Evolutionary conservation across 2,797 vertebrate species (phyloP), one percentile per base, ranked within the genome.

Genomic region (Clarias pachynema): DNA sequence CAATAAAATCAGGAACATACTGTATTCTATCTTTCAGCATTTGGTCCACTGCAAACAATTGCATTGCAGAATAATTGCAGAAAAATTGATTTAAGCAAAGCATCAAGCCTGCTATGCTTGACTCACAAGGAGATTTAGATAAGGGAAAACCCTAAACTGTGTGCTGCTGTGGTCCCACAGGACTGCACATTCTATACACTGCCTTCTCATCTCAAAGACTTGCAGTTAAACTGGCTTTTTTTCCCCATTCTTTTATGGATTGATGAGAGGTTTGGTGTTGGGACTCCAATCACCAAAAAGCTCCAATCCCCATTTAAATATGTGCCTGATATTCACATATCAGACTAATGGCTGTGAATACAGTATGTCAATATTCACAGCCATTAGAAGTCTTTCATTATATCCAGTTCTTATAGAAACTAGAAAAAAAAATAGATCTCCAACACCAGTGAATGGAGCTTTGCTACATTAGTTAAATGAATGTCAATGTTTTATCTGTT

Each of bases 231-330:
- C 31, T 62, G 73, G 56, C 31, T 44, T 79, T 53, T 62, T 37
- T 37, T 37, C 5, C 5, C 1, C 79, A 16, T 62, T 74, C 90
- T 88, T 91, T 84, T 59, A 10, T 79, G 75, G 59, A 20, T 86
- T 85, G 85, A 90, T 16, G 91, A 93, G 94, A 95, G 94, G 94
- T 95, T 95, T 96, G 94, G 92, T 91, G 89, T 90, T 89, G 89
- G 89, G 89, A 79, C 77, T 91, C 90, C 84, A n/a, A 12, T 34
- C 5, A 49, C 9, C 69, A 79, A 22, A 84, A 85, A 66, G 60
- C 75, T 79, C 66, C 26, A 84, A 44, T 77, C 29, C 31, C 44
- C 7, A 29, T 75, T 29, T 75, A 56, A 75, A 56, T 15, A 74
- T 57, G 73, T 10, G 7, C 7, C 15, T 75, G 16, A 20, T 57